Conservation (phyloP, 2,888 invertebrate genomes). For the Phalera bucephala region DNA sequence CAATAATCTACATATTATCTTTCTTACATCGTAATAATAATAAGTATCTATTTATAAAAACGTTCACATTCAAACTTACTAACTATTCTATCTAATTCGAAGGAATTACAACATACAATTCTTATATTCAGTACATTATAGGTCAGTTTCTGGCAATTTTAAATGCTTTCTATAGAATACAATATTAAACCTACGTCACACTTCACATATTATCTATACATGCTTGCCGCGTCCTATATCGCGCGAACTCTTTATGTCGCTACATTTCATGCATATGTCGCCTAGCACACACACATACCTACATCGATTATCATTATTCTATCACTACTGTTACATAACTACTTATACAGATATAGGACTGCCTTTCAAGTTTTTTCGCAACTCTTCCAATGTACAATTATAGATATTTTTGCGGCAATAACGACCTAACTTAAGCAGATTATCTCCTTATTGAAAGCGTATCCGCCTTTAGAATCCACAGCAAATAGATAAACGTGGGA, state of each 20-base stretch:
- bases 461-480: conserved; percentile 47
- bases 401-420: conserved; percentile 21
- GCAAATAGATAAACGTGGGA: conserved; percentile 47
- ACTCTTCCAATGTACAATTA: conserved; percentile 28
- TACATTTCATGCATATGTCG: conserved; percentile 65
- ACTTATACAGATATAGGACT: conserved; percentile 43
- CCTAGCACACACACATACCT: conserved; percentile 70
- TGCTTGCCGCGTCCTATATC: conserved; percentile 46
- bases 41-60: too few relatives aligned
- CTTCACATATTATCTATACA: conserved; percentile 33
- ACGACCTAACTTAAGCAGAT: conserved; percentile 29
- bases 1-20: too few relatives aligned
- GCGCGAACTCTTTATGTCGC: conserved; percentile 36
- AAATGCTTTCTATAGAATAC: conserved; percentile 17
- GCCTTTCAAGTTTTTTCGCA: conserved; percentile 46
- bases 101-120: too few relatives aligned
- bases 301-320: conserved; percentile 49
- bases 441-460: conserved; percentile 44
- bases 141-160: neutral
- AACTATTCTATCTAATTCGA: too few relatives aligned
- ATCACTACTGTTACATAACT: conserved; percentile 55
- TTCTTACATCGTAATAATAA: too few relatives aligned
- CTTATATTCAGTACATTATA: too few relatives aligned
- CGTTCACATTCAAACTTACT: too few relatives aligned
- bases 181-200: conserved; percentile 14